A percentile compares a stretch with the other conserved stretches of the same genome.
These are phyloP conservation scores for Sula dactylatra DNA, from an alignment of 2,113 vertebrate species.

Conservation along the genomic window DNA sequence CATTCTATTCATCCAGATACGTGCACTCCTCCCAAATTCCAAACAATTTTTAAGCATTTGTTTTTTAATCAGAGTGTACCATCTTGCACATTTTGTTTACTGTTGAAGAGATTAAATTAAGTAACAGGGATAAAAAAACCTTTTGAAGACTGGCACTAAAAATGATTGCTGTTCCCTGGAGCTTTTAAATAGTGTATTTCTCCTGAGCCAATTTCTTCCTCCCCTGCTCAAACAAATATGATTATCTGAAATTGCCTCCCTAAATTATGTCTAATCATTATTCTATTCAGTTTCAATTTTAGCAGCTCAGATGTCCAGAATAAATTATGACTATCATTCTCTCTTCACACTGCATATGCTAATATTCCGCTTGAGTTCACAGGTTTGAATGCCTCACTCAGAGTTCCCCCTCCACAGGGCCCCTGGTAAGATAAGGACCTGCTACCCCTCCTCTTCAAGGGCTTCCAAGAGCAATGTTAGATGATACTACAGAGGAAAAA, in stretches of 20 bases:
- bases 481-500: background rate
- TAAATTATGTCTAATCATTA: constrained; percentile 45
- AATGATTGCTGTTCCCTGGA: background rate
- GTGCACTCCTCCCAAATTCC: background rate
- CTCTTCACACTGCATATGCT: constrained; percentile 4
- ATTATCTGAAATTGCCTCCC: constrained; percentile 51
- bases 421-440: background rate
- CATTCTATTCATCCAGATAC: background rate
- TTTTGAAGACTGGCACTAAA: background rate
- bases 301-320: constrained; percentile 57
- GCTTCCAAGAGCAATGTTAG: background rate
- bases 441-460: background rate
- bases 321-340: constrained; percentile 28
- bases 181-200: background rate
- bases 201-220: constrained; percentile 27
- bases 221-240: constrained; percentile 23
- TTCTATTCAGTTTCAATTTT: constrained; percentile 50
- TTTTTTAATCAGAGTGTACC: background rate
- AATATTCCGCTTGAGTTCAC: background rate
- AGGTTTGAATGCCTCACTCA: background rate
- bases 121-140: background rate
- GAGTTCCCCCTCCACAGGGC: background rate
- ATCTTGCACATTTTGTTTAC: background rate
- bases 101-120: constrained; percentile 33
- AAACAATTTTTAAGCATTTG: background rate